phyloP scores from a whole-genome alignment of 2,888 invertebrate species.

The Seira sanloemensis region DNA sequence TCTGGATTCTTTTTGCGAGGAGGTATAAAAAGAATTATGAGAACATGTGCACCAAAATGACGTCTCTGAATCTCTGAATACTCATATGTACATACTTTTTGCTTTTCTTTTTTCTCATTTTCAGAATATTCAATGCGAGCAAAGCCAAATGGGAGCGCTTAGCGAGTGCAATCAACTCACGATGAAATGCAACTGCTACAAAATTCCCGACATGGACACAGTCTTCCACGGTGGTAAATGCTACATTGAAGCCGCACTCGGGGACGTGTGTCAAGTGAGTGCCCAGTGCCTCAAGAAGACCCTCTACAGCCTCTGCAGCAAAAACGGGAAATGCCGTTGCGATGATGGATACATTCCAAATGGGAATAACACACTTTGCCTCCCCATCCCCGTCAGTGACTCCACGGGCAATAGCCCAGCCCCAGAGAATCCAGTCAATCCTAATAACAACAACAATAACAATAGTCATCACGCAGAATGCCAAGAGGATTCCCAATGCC shows the following conservation, averaged over 20 bases:
- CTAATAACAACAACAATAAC: constrained; percentile 1
- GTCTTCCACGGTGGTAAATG: constrained; percentile 69
- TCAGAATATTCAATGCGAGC: constrained; percentile 68
- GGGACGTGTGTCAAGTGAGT: constrained; percentile 71
- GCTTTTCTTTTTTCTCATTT: background rate
- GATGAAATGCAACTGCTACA: constrained; percentile 71
- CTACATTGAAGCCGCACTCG: constrained; percentile 70
- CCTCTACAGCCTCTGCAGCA: constrained; percentile 61
- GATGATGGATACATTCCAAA: constrained; percentile 58
- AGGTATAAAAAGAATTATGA: too few species aligned
- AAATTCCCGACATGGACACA: constrained; percentile 69
- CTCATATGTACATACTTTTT: background rate
- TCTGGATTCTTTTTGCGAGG: constrained; percentile 69
- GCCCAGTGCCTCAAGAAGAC: constrained; percentile 68
- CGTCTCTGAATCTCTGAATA: background rate
- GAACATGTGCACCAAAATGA: too few species aligned
- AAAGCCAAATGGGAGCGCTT: constrained; percentile 67
- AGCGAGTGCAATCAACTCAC: constrained; percentile 70
- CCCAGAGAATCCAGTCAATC: background rate
- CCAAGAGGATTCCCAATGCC: constrained; percentile 63
- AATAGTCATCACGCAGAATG: constrained; percentile 54
- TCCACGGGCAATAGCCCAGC: background rate
- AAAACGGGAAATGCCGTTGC: constrained; percentile 69
- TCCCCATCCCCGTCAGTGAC: constrained; percentile 57
- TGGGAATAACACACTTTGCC: constrained; percentile 62